Base-by-base conservation (phyloP, 1,140 invertebrate genomes). In the Palaemon carinicauda region DNA sequence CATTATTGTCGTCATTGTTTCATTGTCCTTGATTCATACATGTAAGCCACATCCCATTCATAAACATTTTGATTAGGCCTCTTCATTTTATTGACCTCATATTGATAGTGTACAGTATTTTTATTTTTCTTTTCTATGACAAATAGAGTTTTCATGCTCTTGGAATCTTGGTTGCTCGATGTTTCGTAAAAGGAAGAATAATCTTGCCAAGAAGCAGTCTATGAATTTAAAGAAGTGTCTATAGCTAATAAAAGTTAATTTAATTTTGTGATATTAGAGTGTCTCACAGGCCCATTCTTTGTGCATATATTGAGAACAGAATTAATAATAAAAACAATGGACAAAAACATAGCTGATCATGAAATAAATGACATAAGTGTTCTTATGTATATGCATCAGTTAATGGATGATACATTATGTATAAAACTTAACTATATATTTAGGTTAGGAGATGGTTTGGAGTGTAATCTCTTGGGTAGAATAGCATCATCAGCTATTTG, bases 321-420 rank as follows among this genome's bases (percentile, higher is more conserved):
- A 31, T 4, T n/a, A 19, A 29, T 80, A 56, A n/a, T 33, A 56
- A 24, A 60, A 80, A 29, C 21, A 53, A 54, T 53, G 27, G 53
- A n/a, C 52, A 51, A n/a, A 31, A 54, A 24, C 29, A 10, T 56
- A 56, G 27, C 52, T 56, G 77, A 79, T 54, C 21, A 54, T 80
- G 78, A 60, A 80, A 56, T 29, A 54, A 80, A 80, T 56, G 52
- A 41, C 52, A 27, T 80, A 80, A 80, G 78, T 80, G 78, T 80
- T 80, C 78, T 80, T 80, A 80, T 33, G 78, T 80, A 80, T 80
- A 27, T 60, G 78, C 14, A n/a, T 80, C 31, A 80, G 21, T 33
- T 60, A 54, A 54, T 60, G 5, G 15, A 80, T 9, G 17, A 41
- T 41, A 41, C 41, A 41, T 14, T 54, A 80, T 80, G 53, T 80